phyloP scores from a whole-genome alignment of 2,888 invertebrate genomes.

The Ypsolopha scabrella region DNA sequence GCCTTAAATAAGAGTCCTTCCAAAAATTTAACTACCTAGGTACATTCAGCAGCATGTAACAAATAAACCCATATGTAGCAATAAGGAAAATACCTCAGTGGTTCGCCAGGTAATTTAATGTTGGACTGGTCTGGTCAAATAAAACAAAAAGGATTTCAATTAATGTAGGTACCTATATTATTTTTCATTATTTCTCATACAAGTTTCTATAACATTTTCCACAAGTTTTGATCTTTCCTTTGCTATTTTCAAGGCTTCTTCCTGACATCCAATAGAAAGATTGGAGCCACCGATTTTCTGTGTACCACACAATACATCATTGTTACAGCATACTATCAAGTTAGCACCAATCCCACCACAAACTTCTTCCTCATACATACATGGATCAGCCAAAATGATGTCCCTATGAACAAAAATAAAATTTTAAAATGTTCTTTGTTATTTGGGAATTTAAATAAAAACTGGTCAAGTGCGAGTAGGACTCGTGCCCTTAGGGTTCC shows the following conservation, averaged over 20 bases:
- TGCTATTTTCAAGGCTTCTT: slow-evolving; percentile 71
- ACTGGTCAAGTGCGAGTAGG: no score
- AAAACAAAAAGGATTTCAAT: slow-evolving; percentile 6
- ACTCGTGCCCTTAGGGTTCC: no score
- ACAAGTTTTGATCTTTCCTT: slow-evolving; percentile 69
- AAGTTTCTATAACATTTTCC: slow-evolving; percentile 42
- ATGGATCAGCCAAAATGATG: slow-evolving; percentile 80
- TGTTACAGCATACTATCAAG: slow-evolving; percentile 75
- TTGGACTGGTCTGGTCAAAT: neutral
- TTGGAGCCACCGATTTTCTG: slow-evolving; percentile 83
- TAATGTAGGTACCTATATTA: no score
- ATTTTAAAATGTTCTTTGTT: slow-evolving; percentile 1
- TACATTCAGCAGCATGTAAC: no score
- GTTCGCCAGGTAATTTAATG: no score
- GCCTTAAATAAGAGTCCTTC: no score
- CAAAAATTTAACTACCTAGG: no score
- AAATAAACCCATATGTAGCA: no score
- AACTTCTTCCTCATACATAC: slow-evolving; percentile 84
- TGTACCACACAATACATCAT: slow-evolving; percentile 73
- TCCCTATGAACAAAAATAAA: slow-evolving; percentile 61
- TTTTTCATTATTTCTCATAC: slow-evolving; percentile 29
- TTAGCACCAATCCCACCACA: slow-evolving; percentile 73
- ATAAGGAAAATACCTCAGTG: no score
- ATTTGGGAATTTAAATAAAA: neutral
- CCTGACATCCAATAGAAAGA: slow-evolving; percentile 67